Percentiles rank a stretch among this genome's conserved stretches.
Conservation (phyloP, 2,797 vertebrate genomes). For the Thaleichthys pacificus region DNA sequence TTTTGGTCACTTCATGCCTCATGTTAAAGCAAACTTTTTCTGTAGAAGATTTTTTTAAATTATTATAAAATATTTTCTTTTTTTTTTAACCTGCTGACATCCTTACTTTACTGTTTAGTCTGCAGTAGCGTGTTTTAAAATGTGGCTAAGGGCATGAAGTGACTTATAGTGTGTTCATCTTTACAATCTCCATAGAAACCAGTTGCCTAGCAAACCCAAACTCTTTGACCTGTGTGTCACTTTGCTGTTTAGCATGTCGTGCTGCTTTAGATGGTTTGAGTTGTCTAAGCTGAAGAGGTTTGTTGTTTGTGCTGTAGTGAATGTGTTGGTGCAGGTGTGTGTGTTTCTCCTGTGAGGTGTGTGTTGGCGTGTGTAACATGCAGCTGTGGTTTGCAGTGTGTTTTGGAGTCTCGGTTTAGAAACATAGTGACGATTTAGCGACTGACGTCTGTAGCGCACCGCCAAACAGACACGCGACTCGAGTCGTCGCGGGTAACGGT, state of each 20-base stretch:
- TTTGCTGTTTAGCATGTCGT: constrained; percentile 21
- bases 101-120: neutral
- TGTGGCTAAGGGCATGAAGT: constrained; percentile 1
- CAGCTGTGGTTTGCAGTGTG: constrained; percentile 3
- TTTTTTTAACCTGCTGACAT: neutral
- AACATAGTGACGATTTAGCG: neutral
- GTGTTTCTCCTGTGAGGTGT: neutral
- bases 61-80: neutral
- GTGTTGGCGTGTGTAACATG: constrained; percentile 6
- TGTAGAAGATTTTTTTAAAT: neutral
- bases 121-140: neutral
- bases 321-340: constrained; percentile 11
- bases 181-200: neutral
- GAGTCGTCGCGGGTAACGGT: no score
- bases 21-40: neutral
- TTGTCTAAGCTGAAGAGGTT: neutral
- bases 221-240: constrained; percentile 31
- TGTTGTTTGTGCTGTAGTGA: neutral
- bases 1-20: constrained; percentile 4
- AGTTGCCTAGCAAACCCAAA: constrained; percentile 17
- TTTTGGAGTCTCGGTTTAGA: neutral
- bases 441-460: no score
- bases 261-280: neutral
- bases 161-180: neutral
- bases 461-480: no score